phyloP scores from a whole-genome alignment of 2,888 invertebrate species.

The Phaonia tiefii region DNA sequence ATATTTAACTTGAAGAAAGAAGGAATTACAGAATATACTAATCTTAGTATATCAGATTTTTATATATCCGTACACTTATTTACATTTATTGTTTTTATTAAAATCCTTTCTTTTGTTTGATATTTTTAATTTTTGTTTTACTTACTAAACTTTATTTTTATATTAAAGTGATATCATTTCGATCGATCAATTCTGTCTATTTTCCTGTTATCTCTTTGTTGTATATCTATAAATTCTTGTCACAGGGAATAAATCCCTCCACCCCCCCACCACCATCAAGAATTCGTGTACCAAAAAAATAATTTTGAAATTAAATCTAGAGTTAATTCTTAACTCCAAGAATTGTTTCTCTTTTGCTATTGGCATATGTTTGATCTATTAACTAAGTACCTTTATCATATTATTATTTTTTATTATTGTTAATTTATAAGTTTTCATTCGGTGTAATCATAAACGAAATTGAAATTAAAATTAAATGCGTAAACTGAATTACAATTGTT shows the following conservation, averaged over 20 bases:
- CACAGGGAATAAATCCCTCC: not conserved
- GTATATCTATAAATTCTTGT: constrained; percentile 6
- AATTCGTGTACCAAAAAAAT: constrained; percentile 45
- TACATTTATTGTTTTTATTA: constrained; percentile 9
- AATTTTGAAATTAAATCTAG: constrained; percentile 1
- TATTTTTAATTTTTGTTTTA: constrained; percentile 21
- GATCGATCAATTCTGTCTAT: too few relatives aligned
- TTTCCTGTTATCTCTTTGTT: too few relatives aligned
- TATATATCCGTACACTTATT: not conserved
- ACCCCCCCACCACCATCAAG: too few relatives aligned
- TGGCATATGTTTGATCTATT: constrained; percentile 28
- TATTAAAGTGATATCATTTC: not conserved
- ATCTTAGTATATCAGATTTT: constrained; percentile 41
- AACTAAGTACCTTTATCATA: constrained; percentile 59
- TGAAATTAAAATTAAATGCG: constrained; percentile 11
- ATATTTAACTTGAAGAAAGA: not conserved
- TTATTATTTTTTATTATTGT: constrained; percentile 49
- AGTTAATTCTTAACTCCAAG: constrained; percentile 29
- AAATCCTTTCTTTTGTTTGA: constrained; percentile 14
- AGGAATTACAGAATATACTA: constrained; percentile 36
- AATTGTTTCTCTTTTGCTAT: constrained; percentile 27
- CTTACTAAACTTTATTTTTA: constrained; percentile 15
- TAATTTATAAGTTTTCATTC: constrained; percentile 28
- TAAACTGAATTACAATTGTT: constrained; percentile 48
- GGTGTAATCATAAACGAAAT: constrained; percentile 22